Evolutionary conservation across 1,140 invertebrate genomes (phyloP), one percentile per base, ranked within the genome.

Genomic region (Limonius californicus): DNA sequence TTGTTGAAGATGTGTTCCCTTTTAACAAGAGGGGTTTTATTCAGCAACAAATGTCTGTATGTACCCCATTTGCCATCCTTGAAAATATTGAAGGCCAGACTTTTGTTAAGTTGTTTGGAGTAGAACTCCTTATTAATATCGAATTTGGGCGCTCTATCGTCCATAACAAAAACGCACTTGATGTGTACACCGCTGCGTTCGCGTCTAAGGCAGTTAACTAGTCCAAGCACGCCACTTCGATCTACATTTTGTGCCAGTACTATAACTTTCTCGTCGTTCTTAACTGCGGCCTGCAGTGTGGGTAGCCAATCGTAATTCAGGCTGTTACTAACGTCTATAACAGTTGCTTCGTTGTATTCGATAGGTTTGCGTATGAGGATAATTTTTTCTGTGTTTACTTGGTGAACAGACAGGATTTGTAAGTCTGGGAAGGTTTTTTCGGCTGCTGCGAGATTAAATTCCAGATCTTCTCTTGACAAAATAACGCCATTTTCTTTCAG

Each of bases 1-100:
- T 95, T 92, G 0, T 89, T 85, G 73, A 84, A 94, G 0, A 85
- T 87, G 77, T 96, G 89, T 45, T 80, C 69, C 88, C 79, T 20
- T 83, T 75, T 1, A 87, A 67, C 69, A 89, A 87, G 14, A 11
- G 54, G 57, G 11, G 1, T 9, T 12, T 68, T 16, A 39, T 64
- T 35, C 11, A 70, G 9, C 0, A 53, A 23, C 15, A 72, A 68
- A 62, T 73, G 70, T 16, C 70, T 54, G 64, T 88, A 86, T 20
- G 82, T 84, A 12, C 88, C 87, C 77, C 90, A 91, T 65, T 69
- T 77, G 66, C 72, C 79, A 77, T 85, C 73, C 63, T 78, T 78
- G 60, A 77, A 83, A 1, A 92, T 82, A 72, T 90, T 92, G 19
- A 87, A 75, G 6, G 82, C 78, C 19, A 92, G 73, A 74, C 91